Conservation (phyloP, 1,140 invertebrate species). For the Drosophila simulans region DNA sequence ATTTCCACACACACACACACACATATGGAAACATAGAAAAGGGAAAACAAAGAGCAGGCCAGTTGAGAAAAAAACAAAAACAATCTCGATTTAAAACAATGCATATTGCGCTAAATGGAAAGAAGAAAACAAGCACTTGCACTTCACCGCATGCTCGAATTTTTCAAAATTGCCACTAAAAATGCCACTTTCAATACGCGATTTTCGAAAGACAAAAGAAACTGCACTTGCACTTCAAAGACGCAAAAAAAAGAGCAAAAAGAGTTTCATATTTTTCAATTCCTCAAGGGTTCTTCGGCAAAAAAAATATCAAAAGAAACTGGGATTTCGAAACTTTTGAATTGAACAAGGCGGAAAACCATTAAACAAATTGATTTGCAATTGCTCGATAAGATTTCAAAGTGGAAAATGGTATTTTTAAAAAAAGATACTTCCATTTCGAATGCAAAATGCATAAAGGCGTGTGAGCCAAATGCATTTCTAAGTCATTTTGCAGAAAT, state of each 20-base stretch:
- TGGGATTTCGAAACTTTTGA: not conserved
- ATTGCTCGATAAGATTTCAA: no score
- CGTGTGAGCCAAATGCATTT: not conserved
- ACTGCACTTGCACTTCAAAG: slow-evolving; percentile 36
- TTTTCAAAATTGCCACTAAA: slow-evolving; percentile 27
- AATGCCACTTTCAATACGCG: slow-evolving; percentile 27
- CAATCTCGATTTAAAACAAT: slow-evolving; percentile 46
- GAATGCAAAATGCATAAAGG: not conserved
- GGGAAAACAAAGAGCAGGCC: slow-evolving; percentile 23
- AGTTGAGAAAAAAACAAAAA: slow-evolving; percentile 10
- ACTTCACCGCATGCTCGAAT: slow-evolving; percentile 77
- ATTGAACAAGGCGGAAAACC: not conserved
- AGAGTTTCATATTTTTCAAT: slow-evolving; percentile 12
- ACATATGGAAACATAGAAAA: not conserved
- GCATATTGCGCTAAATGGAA: slow-evolving; percentile 62
- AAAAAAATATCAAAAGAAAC: not conserved
- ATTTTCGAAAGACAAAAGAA: slow-evolving; percentile 20
- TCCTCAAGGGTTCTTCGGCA: slow-evolving; percentile 36
- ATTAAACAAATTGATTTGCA: no score
- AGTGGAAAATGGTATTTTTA: no score
- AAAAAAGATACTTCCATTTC: no score
- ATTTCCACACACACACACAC: slow-evolving; percentile 38
- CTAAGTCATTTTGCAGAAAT: not conserved
- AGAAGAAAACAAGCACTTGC: slow-evolving; percentile 54
- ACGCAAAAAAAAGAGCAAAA: slow-evolving; percentile 12